Evolutionary conservation across 2,888 invertebrate species (phyloP).

Genomic region (Tholera decimalis): DNA sequence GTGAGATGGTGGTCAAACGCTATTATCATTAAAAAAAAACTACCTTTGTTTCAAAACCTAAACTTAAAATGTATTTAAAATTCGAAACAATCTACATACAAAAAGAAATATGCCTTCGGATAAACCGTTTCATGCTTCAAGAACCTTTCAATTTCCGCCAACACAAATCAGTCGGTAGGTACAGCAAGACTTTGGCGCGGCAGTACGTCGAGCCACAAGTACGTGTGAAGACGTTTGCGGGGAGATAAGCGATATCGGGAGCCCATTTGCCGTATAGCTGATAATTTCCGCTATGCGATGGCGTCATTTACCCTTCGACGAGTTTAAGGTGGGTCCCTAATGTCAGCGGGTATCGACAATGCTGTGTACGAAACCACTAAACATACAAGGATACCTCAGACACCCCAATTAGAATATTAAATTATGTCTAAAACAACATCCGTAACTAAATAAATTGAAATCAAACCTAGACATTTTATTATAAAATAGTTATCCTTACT

Average conservation of each 20-base stretch:
- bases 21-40: no score
- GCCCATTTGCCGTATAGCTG: conserved; percentile 83
- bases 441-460: no score
- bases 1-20: no score
- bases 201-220: conserved; percentile 46
- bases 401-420: no score
- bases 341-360: not conserved
- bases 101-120: conserved; percentile 9
- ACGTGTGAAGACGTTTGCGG: conserved; percentile 72
- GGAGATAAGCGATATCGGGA: conserved; percentile 83
- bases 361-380: no score
- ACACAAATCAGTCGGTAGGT: conserved; percentile 54
- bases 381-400: no score
- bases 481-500: no score
- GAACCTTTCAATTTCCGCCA: conserved; percentile 52
- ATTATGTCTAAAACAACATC: no score
- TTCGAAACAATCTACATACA: conserved; percentile 13
- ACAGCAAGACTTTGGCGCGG: not conserved
- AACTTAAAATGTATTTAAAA: not conserved
- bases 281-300: conserved; percentile 85
- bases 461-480: no score
- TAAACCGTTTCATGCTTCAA: conserved; percentile 29
- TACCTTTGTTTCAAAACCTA: not conserved
- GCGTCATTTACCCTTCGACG: conserved; percentile 81
- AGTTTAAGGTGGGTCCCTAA: conserved; percentile 69